Evolutionary conservation across 2,113 vertebrate species (phyloP), one percentile per base, ranked within the genome.

Genomic region (Labeo rohita): DNA sequence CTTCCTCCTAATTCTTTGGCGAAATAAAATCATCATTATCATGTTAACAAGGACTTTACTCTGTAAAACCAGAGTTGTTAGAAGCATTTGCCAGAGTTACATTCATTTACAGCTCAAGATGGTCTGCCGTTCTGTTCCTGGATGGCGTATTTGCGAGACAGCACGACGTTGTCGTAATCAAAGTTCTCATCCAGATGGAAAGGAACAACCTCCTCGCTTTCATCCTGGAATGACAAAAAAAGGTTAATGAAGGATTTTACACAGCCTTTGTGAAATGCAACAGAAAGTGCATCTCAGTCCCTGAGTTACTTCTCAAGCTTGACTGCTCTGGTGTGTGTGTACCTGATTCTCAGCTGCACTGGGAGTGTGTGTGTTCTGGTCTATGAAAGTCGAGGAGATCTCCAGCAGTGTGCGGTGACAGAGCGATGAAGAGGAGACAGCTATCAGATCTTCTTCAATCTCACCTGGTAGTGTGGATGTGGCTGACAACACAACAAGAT

Each of bases 181-280:
- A 96, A 96, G 70, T 94, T 90, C 85, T 94, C 94, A 91, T 96
- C 94, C 76, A 96, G 90, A 52, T 80, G 90, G 83, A 96, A 96
- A 7, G 92, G 92, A 1, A 93, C 92, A 87, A 95, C 92, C 88
- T 95, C 92, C 84, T 95, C 93, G 4, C 86, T 88, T 15, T 90
- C 80, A 13, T 85, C 83, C 95, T 96, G 90, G 10, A 91, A 66
- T 54, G 36, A 83, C 28, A 61, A 79, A 86, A 65, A 70, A 75
- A 45, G 39, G 45, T 50, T 75, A 49, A 73, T 73, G 1, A 45
- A 6, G 70, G 18, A 45, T 72, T 72, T 21, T 72, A 72, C 16
- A 72, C n/a, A 50, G 73, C 6, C 21, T 47, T 18, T 49, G 18
- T 13, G 72, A 75, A 75, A 49, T 23, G 72, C 73, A 50, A 28